These are phyloP conservation scores for Ranitomeya variabilis DNA, from an alignment of 2,113 vertebrate genomes.

Conservation along the genomic window DNA sequence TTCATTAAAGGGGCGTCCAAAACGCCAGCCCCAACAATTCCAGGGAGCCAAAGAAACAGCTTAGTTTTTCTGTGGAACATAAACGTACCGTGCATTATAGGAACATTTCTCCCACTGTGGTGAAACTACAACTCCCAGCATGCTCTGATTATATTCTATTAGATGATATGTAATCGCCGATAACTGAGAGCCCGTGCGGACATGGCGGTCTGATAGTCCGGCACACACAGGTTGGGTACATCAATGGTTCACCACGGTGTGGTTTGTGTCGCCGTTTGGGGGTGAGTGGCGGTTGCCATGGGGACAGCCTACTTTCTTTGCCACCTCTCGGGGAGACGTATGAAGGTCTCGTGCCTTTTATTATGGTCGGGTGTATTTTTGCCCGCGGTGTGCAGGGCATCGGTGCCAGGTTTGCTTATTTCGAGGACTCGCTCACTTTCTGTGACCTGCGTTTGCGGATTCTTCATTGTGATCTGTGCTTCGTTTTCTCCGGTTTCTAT, in stretches of 20 bases:
- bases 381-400: not conserved
- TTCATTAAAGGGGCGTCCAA: no score
- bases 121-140: constrained; percentile 1
- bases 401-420: not conserved
- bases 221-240: no score
- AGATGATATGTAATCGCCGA: not conserved
- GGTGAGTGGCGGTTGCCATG: no score
- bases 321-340: not conserved
- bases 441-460: not conserved
- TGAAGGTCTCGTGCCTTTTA: not conserved
- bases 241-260: no score
- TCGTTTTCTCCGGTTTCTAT: not conserved
- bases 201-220: no score
- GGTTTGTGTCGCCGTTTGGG: no score
- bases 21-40: no score
- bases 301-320: not conserved
- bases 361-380: not conserved
- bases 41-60: no score
- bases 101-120: not conserved
- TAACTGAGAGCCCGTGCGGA: no score
- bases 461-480: not conserved
- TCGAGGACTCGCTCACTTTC: not conserved
- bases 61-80: no score
- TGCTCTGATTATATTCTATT: not conserved
- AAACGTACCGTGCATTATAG: no score